These are phyloP conservation scores for Nesogale talazaci DNA, from an alignment of 2,113 vertebrate genomes.

Conservation along the genomic window DNA sequence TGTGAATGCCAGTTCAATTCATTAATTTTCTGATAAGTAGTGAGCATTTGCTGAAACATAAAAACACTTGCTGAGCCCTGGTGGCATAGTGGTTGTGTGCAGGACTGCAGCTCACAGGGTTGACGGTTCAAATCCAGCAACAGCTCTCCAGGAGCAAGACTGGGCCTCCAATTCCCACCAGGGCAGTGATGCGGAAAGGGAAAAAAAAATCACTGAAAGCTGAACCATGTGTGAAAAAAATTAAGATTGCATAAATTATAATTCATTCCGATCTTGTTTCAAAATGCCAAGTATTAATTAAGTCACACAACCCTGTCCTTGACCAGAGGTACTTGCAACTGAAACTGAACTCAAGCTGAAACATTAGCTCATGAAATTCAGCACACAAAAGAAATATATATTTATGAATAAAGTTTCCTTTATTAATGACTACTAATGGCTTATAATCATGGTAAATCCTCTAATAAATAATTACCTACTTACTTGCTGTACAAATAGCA, in stretches of 20 bases:
- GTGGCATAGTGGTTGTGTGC: no score
- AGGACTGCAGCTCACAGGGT: no score
- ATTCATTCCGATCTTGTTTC: slow-evolving; percentile 51
- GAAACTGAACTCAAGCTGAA: not conserved
- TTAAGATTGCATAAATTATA: slow-evolving; percentile 18
- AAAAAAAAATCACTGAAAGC: no score
- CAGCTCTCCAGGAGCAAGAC: no score
- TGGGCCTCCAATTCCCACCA: no score
- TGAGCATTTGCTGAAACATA: not conserved
- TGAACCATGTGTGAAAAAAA: not conserved
- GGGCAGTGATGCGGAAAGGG: no score
- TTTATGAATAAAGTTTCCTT: not conserved
- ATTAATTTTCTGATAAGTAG: slow-evolving; percentile 5
- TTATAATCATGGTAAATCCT: slow-evolving; percentile 36
- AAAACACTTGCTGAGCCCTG: no score
- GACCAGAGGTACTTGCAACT: slow-evolving; percentile 5
- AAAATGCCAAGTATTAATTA: slow-evolving; percentile 32
- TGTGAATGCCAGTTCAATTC: slow-evolving; percentile 18
- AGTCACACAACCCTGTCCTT: slow-evolving; percentile 13
- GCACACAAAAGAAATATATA: slow-evolving; percentile 13
- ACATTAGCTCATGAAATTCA: not conserved
- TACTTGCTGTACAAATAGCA: slow-evolving; percentile 42
- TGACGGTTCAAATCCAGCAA: no score
- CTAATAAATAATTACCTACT: slow-evolving; percentile 49
- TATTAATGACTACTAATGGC: slow-evolving; percentile 8